Conservation (phyloP, 2,797 vertebrate species). For the Gymnothorax javanicus region DNA sequence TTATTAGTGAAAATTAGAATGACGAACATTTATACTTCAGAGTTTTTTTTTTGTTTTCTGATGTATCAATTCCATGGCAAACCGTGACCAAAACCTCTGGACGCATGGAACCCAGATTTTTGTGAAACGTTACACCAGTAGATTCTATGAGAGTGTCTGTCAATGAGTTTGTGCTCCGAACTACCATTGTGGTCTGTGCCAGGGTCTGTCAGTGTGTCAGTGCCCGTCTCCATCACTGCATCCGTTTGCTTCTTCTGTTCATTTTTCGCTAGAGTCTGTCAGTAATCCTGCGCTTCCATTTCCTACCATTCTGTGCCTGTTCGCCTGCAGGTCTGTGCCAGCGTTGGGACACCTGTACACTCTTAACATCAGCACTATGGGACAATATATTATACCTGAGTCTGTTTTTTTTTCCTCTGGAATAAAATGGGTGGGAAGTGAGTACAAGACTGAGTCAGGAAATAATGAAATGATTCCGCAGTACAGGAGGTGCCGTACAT, state of each 20-base stretch:
- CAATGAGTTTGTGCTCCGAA: slow-evolving; percentile 27
- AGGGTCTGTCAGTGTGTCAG: slow-evolving; percentile 47
- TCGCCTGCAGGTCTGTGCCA: not conserved
- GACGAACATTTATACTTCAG: too few species aligned
- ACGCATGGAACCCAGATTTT: not conserved
- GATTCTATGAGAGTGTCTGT: slow-evolving; percentile 51
- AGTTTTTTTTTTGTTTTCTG: too few species aligned
- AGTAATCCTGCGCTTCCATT: too few species aligned
- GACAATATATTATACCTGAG: not conserved
- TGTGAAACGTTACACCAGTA: too few species aligned
- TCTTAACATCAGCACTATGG: not conserved
- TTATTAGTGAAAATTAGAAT: too few species aligned
- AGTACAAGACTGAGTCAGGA: not conserved
- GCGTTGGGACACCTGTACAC: not conserved
- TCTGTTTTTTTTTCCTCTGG: not conserved
- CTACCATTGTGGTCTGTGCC: slow-evolving; percentile 15
- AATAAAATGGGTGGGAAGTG: not conserved
- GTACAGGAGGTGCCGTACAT: too few species aligned
- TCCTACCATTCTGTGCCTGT: not conserved
- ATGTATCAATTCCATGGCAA: too few species aligned
- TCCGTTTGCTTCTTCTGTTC: too few species aligned
- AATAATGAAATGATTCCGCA: slow-evolving; percentile 31
- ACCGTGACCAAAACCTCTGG: too few species aligned
- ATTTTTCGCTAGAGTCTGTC: not conserved
- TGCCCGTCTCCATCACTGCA: not conserved